Evolutionary conservation across 64 coral and sea anemone genomes (phyloP).

Genomic region (Exaiptasia diaphana): DNA sequence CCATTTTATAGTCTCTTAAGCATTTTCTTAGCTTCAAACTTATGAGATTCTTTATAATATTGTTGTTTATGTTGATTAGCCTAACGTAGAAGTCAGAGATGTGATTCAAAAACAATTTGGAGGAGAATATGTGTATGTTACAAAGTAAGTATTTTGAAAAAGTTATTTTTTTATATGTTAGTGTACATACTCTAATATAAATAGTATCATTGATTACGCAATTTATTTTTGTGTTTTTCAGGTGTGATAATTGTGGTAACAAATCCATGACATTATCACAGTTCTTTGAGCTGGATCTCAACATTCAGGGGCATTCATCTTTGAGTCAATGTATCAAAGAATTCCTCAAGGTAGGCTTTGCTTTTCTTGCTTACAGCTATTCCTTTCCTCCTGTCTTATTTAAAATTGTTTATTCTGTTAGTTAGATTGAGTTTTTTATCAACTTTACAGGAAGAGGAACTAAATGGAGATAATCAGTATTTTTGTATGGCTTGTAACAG

Average conservation of each 20-base stretch:
- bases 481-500: slow-evolving; percentile 68
- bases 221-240: slow-evolving; percentile 5
- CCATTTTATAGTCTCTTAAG: background rate
- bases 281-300: slow-evolving; percentile 95
- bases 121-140: slow-evolving; percentile 87
- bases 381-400: background rate
- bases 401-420: background rate
- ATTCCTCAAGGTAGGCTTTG: slow-evolving; percentile 79
- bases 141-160: slow-evolving; percentile 51
- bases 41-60: background rate
- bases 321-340: slow-evolving; percentile 95
- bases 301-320: slow-evolving; percentile 84
- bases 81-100: slow-evolving; percentile 71
- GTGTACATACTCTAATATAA: background rate
- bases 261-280: slow-evolving; percentile 77
- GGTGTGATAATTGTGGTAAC: slow-evolving; percentile 82
- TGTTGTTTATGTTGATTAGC: slow-evolving; percentile 15
- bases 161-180: background rate
- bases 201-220: background rate
- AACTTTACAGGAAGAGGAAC: slow-evolving; percentile 67
- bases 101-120: slow-evolving; percentile 93
- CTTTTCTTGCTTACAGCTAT: background rate
- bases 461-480: slow-evolving; percentile 91
- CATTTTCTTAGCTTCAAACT: background rate
- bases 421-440: background rate